phyloP scores from a whole-genome alignment of 2,797 vertebrate species.

The Phrynocephalus vlangalii region DNA sequence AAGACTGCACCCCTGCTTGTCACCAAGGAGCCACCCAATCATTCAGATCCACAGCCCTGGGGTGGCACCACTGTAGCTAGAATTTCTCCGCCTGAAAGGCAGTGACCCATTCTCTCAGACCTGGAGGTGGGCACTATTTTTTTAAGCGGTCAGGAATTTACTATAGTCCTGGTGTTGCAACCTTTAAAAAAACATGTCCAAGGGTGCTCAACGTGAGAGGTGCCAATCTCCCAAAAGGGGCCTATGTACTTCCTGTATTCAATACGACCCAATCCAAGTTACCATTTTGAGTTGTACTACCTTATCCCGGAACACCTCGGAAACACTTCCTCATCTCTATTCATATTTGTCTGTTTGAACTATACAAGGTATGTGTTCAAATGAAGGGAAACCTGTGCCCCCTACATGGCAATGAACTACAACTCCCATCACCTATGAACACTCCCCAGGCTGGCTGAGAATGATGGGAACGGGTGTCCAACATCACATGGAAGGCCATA shows the following conservation, averaged over 20 bases:
- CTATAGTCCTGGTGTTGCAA: not conserved
- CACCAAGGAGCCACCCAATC: not conserved
- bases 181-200: not conserved
- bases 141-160: not conserved
- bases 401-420: no score
- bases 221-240: not conserved
- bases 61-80: not conserved
- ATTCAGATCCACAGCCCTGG: slow-evolving; percentile 9
- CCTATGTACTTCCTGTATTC: not conserved
- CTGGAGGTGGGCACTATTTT: not conserved
- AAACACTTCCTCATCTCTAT: not conserved
- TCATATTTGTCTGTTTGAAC: not conserved
- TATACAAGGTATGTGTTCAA: not conserved
- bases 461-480: not conserved
- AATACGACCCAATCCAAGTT: not conserved
- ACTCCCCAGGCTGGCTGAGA: not conserved
- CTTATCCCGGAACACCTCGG: not conserved
- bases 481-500: not conserved
- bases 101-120: not conserved
- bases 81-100: not conserved
- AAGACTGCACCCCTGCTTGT: not conserved
- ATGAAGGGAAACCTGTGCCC: no score
- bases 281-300: not conserved
- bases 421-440: not conserved
- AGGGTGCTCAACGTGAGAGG: no score